Conservation (phyloP, 2,113 vertebrate species). For the human (Homo sapiens) region DNA sequence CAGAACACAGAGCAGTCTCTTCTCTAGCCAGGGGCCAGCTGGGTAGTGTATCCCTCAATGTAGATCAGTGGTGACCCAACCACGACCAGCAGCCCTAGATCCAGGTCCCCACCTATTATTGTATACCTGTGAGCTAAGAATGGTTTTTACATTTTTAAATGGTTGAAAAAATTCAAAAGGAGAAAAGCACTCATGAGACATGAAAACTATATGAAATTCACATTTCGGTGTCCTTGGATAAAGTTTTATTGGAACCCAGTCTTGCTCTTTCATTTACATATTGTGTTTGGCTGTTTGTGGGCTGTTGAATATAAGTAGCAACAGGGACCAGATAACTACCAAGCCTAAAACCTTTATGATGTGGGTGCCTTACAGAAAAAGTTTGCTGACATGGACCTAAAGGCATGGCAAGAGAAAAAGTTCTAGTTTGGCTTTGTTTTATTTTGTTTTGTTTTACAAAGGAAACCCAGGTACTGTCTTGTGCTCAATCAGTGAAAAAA, state of each 20-base stretch:
- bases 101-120: neutral
- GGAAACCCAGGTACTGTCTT: slow-evolving; percentile 52
- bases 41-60: neutral
- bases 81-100: neutral
- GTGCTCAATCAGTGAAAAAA: slow-evolving; percentile 44
- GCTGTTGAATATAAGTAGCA: neutral
- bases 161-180: neutral
- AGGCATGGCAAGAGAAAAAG: neutral
- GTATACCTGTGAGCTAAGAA: neutral
- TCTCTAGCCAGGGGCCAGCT: neutral
- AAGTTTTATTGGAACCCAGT: neutral
- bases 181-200: neutral
- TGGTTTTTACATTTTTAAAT: neutral
- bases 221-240: neutral
- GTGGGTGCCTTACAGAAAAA: neutral
- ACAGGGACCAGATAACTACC: neutral
- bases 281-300: neutral
- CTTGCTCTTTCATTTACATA: neutral
- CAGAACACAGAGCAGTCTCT: neutral
- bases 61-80: neutral
- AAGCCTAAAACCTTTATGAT: neutral
- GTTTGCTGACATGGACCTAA: neutral
- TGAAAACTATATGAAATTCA: neutral
- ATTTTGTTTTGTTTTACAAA: neutral
- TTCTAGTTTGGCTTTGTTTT: slow-evolving; percentile 11